Base-by-base conservation (phyloP, 2,797 vertebrate species). In the Poecile montanus region DNA sequence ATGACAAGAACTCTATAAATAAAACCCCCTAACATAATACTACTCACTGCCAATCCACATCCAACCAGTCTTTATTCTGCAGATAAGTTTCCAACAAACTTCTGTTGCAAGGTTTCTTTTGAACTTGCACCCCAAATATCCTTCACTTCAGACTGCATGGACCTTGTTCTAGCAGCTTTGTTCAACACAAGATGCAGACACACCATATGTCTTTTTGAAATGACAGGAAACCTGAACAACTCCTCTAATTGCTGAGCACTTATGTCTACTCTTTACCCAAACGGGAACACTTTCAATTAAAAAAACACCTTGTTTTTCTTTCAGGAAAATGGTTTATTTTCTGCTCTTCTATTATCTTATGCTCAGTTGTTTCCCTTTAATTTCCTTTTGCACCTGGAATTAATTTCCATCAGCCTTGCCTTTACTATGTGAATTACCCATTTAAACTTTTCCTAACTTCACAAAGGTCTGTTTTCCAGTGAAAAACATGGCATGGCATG, bases 341-440 rank as follows among this genome's bases (percentile, higher is more conserved):
- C 77, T 86, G 56, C n/a, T 93, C 32, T 85, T 63, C 83, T 70
- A 87, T 93, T 96, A 89, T 80, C 86, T 88, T 75, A 53, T 61
- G 27, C 48, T 95, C 53, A 16, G 71, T 76, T 94, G 85, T 88
- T 84, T 90, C 63, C 79, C 76, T 85, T 88, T 93, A 86, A 96
- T 95, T 92, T 95, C 63, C 83, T 70, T 82, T 79, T 85, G 83
- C 77, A 90, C 80, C 89, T 93, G 88, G 94, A 96, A 96, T 96
- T 94, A 80, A 93, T 94, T 95, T 95, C 60, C 80, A 89, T 61
- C 63, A 93, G 57, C 51, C 27, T 79, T 79, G 56, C 51, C 45
- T 81, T 80, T 60, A 60, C 83, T 76, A 50, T 78, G 54, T 61
- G 34, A 94, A 93, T 88, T 79, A 40, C 79, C 60, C 89, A 94